Base-by-base conservation (phyloP, 2,888 invertebrate genomes). In the Nycteola revayana region DNA sequence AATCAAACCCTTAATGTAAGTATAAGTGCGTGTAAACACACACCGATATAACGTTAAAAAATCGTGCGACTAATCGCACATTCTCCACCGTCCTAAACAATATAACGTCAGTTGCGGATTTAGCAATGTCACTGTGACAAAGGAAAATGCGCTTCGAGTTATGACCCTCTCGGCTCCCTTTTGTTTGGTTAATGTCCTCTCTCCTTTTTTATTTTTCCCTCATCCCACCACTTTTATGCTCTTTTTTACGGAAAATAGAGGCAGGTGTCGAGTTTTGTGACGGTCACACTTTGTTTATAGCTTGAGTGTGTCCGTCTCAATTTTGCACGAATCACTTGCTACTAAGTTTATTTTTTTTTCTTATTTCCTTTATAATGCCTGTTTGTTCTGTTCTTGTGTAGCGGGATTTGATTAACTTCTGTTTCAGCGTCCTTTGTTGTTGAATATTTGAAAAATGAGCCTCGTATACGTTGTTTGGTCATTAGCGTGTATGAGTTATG, bases 131-230 rank as follows among this genome's bases (percentile, higher is more conserved):
- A 78, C 68, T 41, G 66, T 75, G 75, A 82, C 81, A 83, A 82
- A 79, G 77, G 77, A 73, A 75, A 75, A 75, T 75, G 74, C 69
- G 71, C 73, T 67, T 63, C 68, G 74, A 77, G 77, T 77, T 80
- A 79, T 78, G 78, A 78, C 84, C 78, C 77, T 72, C 77, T 71
- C 66, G 79, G 73, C 67, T 69, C 69, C 66, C 79, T 78, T 82
- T 85, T 84, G 84, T 82, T 79, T 77, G 76, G 70, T 68, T 76
- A 75, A 77, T 79, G 75, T 63, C 64, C 52, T 60, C 66, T 58
- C 68, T 75, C 73, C 35, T 57, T 77, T 60, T 55, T 52, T 55
- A 59, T 53, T 53, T 41, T 49, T 42, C 49, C 60, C 58, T 56
- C 66, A 58, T 63, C 50, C 52, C 54, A 38, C 62, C 57, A 60